Conservation (phyloP, 1,140 invertebrate genomes). For the Eulimnadia texana region DNA sequence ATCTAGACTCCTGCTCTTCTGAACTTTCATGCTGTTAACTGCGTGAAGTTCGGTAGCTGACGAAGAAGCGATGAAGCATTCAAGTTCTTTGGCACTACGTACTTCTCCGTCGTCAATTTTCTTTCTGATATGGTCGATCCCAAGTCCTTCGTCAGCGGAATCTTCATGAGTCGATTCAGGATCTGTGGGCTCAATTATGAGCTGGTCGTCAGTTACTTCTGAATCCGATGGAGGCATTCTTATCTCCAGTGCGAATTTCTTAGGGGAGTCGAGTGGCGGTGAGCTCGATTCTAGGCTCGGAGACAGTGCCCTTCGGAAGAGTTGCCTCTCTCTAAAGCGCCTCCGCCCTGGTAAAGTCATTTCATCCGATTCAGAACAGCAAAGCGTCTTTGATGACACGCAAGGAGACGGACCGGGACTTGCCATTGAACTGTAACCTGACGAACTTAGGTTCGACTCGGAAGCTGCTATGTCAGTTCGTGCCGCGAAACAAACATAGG, state of each 20-base stretch:
- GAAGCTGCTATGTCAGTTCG: constrained; percentile 52
- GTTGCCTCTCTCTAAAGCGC: neutral
- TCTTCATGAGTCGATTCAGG: constrained; percentile 34
- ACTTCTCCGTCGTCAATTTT: constrained; percentile 45
- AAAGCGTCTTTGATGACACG: constrained; percentile 57
- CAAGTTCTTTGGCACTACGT: constrained; percentile 47
- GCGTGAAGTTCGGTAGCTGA: constrained; percentile 15
- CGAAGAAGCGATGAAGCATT: constrained; percentile 38
- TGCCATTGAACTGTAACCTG: constrained; percentile 67
- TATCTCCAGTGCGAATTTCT: constrained; percentile 20
- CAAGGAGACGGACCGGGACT: constrained; percentile 58
- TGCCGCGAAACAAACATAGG: constrained; percentile 43
- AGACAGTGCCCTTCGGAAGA: constrained; percentile 24
- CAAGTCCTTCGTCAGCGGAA: constrained; percentile 54
- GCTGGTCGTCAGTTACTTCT: constrained; percentile 47
- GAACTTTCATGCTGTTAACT: constrained; percentile 9
- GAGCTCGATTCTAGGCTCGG: constrained; percentile 16
- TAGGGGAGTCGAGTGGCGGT: constrained; percentile 17
- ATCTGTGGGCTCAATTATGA: neutral
- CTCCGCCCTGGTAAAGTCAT: constrained; percentile 32
- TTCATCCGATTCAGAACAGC: constrained; percentile 50
- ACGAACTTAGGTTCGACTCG: constrained; percentile 62
- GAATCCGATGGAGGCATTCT: constrained; percentile 39
- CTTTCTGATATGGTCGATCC: constrained; percentile 29
- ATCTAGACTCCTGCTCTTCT: constrained; percentile 16